A percentile compares a stretch with the other conserved stretches of the same genome.
These are phyloP conservation scores for Epizoanthus stellaris DNA, from an alignment of 92 coral and sea anemone genomes.

Conservation along the genomic window DNA sequence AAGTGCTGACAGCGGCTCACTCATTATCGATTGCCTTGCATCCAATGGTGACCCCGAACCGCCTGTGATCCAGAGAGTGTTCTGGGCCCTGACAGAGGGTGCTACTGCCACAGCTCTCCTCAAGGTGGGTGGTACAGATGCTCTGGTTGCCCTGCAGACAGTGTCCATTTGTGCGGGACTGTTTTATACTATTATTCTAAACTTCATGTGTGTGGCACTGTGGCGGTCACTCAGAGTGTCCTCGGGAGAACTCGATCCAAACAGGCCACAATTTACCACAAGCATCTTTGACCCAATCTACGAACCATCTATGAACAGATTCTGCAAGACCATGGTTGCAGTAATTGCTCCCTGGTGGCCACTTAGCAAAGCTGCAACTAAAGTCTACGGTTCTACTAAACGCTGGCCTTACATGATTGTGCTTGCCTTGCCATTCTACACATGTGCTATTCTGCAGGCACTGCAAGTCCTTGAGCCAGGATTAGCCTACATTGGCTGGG, in stretches of 20 bases:
- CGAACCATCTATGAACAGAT: slow-evolving; percentile 41
- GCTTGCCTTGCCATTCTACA: slow-evolving; percentile 79
- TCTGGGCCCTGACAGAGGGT: slow-evolving; percentile 88
- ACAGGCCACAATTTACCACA: slow-evolving; percentile 73
- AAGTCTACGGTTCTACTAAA: slow-evolving; percentile 27
- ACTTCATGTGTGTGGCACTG: slow-evolving; percentile 78
- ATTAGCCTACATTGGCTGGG: slow-evolving; percentile 85
- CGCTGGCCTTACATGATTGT: slow-evolving; percentile 77
- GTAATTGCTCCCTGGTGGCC: slow-evolving; percentile 85
- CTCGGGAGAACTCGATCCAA: slow-evolving; percentile 67
- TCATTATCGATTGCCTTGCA: slow-evolving; percentile 87
- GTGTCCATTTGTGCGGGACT: slow-evolving; percentile 78
- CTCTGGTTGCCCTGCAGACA: slow-evolving; percentile 73
- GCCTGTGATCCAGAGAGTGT: slow-evolving; percentile 85
- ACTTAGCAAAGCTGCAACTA: slow-evolving; percentile 83
- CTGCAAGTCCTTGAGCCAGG: slow-evolving; percentile 69
- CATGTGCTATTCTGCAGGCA: slow-evolving; percentile 74
- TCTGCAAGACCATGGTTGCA: slow-evolving; percentile 59
- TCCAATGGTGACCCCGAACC: slow-evolving; percentile 94
- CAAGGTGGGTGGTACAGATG: slow-evolving; percentile 75
- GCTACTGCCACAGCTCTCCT: slow-evolving; percentile 79
- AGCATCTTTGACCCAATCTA: slow-evolving; percentile 73
- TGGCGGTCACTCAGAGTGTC: slow-evolving; percentile 73
- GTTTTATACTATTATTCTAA: slow-evolving; percentile 70
- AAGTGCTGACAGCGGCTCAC: slow-evolving; percentile 92